A percentile compares a stretch with the other conserved stretches of the same genome.
These are phyloP conservation scores for Diogma glabrata DNA, from an alignment of 2,888 invertebrate species.

Conservation along the genomic window DNA sequence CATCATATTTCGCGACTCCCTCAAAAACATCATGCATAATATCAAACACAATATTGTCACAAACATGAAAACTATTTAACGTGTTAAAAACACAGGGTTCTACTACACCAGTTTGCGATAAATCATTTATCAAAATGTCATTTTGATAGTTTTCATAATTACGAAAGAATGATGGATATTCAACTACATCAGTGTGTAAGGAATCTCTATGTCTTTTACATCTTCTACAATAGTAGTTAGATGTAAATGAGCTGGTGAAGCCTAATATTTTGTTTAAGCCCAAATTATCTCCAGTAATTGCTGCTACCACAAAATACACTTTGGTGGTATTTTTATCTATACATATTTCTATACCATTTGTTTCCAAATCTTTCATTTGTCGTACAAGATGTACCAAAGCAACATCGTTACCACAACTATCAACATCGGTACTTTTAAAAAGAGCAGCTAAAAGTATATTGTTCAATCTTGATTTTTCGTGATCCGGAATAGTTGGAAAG, in stretches of 20 bases:
- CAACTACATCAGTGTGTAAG: background rate
- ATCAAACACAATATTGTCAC: background rate
- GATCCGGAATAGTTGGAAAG: background rate
- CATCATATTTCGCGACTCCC: background rate
- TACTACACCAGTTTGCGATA: background rate
- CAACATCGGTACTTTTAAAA: conserved; percentile 1
- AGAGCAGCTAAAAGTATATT: conserved; percentile 5
- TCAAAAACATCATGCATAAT: conserved; percentile 2
- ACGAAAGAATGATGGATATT: background rate
- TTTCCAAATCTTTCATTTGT: background rate
- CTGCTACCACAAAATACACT: background rate
- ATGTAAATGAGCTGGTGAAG: background rate
- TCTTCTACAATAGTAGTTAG: background rate
- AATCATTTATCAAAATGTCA: background rate
- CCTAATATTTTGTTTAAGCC: background rate
- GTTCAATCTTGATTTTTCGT: background rate
- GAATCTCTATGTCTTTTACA: background rate
- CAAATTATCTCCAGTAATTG: background rate
- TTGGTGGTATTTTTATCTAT: background rate
- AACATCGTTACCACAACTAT: conserved; percentile 1
- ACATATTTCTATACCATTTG: background rate
- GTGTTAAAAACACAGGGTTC: too few relatives aligned
- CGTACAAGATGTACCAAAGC: background rate
- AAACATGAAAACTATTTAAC: background rate
- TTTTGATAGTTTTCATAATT: background rate